phyloP scores from a whole-genome alignment of 2,113 vertebrate genomes.

The Dendropsophus ebraccatus region DNA sequence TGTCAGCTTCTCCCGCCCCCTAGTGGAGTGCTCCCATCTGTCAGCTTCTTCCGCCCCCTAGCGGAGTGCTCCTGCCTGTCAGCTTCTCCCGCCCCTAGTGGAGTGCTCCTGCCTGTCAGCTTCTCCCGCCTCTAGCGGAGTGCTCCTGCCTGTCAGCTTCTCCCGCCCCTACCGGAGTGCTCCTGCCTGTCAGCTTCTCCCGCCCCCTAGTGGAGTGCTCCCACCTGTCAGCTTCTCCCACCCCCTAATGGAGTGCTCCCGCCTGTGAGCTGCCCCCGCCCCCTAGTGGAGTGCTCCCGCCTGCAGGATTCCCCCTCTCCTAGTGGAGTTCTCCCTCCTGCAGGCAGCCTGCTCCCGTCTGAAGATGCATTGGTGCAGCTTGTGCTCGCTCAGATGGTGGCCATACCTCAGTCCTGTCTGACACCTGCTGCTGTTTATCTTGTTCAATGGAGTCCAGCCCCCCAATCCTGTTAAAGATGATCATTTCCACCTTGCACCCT shows the following conservation, averaged over 20 bases:
- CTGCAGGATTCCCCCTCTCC: not conserved
- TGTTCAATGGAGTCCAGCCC: not conserved
- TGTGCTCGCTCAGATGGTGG: not conserved
- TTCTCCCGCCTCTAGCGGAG: no score
- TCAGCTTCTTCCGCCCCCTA: no score
- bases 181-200: not conserved
- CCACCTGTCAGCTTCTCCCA: not conserved
- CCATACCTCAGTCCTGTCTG: not conserved
- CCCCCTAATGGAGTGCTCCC: not conserved
- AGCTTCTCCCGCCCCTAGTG: no score
- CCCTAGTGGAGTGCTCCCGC: not conserved
- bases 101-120: no score
- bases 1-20: no score
- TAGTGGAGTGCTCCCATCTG: no score
- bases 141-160: no score
- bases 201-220: not conserved
- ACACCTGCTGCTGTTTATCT: not conserved
- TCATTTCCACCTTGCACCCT: no score
- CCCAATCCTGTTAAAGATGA: no score
- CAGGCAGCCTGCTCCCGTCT: not conserved
- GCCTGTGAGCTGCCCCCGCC: not conserved
- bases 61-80: no score
- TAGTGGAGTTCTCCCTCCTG: not conserved
- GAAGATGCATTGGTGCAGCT: no score
- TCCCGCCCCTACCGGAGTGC: not conserved